Conservation (phyloP, 2,797 vertebrate species). For the Halcyon badia region DNA sequence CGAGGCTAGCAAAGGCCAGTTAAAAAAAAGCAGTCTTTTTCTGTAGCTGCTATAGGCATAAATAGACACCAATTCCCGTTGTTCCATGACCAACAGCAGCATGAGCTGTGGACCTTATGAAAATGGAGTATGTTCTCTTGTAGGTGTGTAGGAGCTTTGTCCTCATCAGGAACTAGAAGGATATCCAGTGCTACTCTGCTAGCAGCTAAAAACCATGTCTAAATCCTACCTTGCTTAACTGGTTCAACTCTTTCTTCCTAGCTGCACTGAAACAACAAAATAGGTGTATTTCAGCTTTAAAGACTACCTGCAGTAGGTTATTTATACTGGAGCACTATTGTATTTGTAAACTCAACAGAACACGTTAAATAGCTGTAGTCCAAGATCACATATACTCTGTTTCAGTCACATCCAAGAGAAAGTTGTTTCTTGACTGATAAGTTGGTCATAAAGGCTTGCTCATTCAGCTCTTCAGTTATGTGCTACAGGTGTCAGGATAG, state of each 20-base stretch:
- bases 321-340: not conserved
- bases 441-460: not conserved
- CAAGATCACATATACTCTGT: not conserved
- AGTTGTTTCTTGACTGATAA: not conserved
- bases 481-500: not conserved
- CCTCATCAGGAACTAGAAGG: not conserved
- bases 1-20: not conserved
- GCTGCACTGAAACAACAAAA: accelerated
- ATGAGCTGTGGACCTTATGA: not conserved
- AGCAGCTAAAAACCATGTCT: accelerated
- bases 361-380: not conserved
- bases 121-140: not conserved
- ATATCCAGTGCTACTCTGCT: not conserved
- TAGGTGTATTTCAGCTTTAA: not conserved
- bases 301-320: not conserved
- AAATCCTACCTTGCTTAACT: not conserved
- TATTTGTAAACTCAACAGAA: not conserved
- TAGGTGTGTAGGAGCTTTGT: not conserved
- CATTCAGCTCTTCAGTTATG: not conserved
- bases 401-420: not conserved
- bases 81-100: not conserved
- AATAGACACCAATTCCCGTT: not conserved
- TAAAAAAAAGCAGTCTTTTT: not conserved
- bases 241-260: not conserved
- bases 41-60: not conserved